Conservation (phyloP, 2,113 vertebrate genomes). For the Pycnonotus jocosus region DNA sequence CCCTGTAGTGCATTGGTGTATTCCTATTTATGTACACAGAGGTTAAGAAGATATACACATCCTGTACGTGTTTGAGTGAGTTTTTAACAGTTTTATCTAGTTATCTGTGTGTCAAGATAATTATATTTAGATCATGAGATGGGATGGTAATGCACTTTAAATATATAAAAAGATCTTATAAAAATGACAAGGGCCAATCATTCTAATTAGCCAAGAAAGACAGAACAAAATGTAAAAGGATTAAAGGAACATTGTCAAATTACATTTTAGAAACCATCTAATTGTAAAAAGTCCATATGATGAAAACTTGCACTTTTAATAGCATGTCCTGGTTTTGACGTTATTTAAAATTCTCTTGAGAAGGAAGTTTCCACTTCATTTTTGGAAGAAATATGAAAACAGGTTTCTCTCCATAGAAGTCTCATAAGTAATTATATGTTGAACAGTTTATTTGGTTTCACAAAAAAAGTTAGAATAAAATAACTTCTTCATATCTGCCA, state of each 20-base stretch:
- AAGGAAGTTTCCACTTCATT: neutral
- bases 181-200: neutral
- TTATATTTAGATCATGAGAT: neutral
- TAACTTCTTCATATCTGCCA: neutral
- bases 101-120: neutral
- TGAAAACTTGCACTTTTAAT: neutral
- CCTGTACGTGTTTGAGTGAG: neutral
- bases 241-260: conserved; percentile 13
- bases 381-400: neutral
- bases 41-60: neutral
- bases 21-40: neutral
- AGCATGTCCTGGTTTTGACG: neutral
- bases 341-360: neutral
- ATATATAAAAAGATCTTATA: neutral
- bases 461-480: neutral
- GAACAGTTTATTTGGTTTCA: neutral
- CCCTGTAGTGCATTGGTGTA: neutral
- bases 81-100: neutral
- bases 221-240: neutral
- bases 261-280: conserved; percentile 4
- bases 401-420: neutral
- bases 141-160: neutral
- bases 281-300: neutral
- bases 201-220: conserved; percentile 18
- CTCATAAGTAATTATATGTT: neutral